Conservation (phyloP, 2,797 vertebrate species). For the Orestias chungarensis region DNA sequence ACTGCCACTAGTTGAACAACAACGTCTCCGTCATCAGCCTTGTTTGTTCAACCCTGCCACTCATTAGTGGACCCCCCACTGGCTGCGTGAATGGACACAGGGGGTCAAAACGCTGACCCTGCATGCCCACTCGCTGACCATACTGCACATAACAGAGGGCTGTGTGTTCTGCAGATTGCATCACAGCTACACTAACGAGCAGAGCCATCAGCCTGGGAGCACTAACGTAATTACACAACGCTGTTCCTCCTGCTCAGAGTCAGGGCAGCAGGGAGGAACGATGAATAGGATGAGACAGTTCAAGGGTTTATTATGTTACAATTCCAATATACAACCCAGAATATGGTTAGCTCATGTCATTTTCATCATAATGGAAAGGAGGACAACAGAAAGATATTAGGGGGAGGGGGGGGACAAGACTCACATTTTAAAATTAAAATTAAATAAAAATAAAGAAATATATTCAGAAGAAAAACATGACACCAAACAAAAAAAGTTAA, state of each 20-base stretch:
- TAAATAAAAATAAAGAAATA: neutral
- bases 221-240: conserved; percentile 78
- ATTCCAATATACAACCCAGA: conserved; percentile 22
- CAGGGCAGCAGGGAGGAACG: conserved; percentile 30
- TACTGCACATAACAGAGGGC: conserved; percentile 66
- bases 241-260: conserved; percentile 46
- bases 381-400: neutral
- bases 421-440: neutral
- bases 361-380: conserved; percentile 1
- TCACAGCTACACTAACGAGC: conserved; percentile 71
- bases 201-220: conserved; percentile 65
- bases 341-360: conserved; percentile 17
- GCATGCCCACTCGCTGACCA: conserved; percentile 64
- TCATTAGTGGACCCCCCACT: conserved; percentile 75
- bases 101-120: conserved; percentile 68
- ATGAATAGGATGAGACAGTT: conserved; percentile 70
- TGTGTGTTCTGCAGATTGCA: conserved; percentile 69
- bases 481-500: neutral
- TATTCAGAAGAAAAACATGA: neutral
- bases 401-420: neutral
- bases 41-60: conserved; percentile 74
- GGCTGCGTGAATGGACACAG: conserved; percentile 59
- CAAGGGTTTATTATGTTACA: conserved; percentile 50
- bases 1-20: conserved; percentile 60
- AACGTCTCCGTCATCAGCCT: conserved; percentile 62